Conservation (phyloP, 2,888 invertebrate genomes). For the Ceratothoa steindachneri region DNA sequence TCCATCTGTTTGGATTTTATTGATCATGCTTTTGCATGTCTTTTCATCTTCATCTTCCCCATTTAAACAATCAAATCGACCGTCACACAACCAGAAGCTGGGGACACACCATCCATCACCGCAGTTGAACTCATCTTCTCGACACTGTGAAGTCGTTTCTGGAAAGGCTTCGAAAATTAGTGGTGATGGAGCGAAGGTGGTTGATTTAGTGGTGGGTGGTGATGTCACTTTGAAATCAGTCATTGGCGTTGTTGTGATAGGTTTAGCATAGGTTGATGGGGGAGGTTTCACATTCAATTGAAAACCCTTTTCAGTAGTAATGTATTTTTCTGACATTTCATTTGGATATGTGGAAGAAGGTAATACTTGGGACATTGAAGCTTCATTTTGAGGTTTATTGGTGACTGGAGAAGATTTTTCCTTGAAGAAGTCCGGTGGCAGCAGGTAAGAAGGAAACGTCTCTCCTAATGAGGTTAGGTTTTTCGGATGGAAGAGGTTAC, state of each 20-base stretch:
- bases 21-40: slow-evolving; percentile 7
- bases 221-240: neutral
- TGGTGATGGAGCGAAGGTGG: neutral
- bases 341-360: neutral
- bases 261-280: neutral
- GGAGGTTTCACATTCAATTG: neutral
- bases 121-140: slow-evolving; percentile 31
- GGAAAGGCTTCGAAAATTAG: neutral
- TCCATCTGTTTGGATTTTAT: neutral
- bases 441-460: neutral
- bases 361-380: neutral
- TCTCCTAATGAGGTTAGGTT: neutral
- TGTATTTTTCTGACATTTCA: neutral
- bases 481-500: neutral
- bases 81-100: slow-evolving; percentile 30
- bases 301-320: neutral
- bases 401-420: neutral
- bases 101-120: slow-evolving; percentile 28
- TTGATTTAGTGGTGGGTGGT: neutral
- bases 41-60: slow-evolving; percentile 35
- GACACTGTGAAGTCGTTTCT: slow-evolving; percentile 19
- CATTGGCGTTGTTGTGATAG: neutral
- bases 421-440: neutral
- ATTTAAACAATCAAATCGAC: slow-evolving; percentile 29
- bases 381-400: neutral